Base-by-base conservation (phyloP, 2,113 vertebrate species). In the Aptenodytes patagonicus region DNA sequence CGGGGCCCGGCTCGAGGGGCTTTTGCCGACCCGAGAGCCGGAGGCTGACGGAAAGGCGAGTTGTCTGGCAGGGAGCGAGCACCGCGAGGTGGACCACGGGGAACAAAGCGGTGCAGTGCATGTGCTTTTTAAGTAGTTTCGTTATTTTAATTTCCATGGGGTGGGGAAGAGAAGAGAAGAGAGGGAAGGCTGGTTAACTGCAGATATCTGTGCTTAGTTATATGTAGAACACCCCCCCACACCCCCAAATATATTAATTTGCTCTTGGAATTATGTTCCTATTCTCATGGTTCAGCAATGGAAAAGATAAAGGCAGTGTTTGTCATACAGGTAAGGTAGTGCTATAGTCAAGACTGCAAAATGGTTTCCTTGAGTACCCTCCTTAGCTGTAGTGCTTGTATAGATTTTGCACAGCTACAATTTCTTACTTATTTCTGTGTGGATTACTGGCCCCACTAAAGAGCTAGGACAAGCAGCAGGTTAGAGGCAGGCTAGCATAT, bases 361-460 rank as follows among this genome's bases (percentile, higher is more conserved):
- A 98, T 97, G 97, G 96, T 96, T 95, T 95, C 96, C 95, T 92
- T 26, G 76, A 91, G 85, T 87, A 91, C 58, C 60, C 44, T 95
- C 87, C 62, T 76, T 54, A 80, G 87, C 70, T 61, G 49, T 76
- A 69, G 38, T 83, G 84, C 49, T 51, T 47, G 52, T 60, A 72
- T 25, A 49, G 82, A 55, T 95, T 84, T 90, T 94, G 46, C 46
- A 72, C 49, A 54, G 77, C 73, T 83, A 3, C 69, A 8, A 90
- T 93, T 87, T 65, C 36, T 62, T 71, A 78, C 20, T 68, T 71
- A 51, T 68, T 93, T 76, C 52, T 40, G 7, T 66, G 22, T 46
- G 70, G 52, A 80, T 87, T 76, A n/a, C 34, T 16, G 60, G 60
- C 72, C 65, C 28, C 68, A 55, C 7, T 32, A 14, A 52, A 78